Conservation (phyloP, 2,888 invertebrate species). For the Oxytorus armatus region DNA sequence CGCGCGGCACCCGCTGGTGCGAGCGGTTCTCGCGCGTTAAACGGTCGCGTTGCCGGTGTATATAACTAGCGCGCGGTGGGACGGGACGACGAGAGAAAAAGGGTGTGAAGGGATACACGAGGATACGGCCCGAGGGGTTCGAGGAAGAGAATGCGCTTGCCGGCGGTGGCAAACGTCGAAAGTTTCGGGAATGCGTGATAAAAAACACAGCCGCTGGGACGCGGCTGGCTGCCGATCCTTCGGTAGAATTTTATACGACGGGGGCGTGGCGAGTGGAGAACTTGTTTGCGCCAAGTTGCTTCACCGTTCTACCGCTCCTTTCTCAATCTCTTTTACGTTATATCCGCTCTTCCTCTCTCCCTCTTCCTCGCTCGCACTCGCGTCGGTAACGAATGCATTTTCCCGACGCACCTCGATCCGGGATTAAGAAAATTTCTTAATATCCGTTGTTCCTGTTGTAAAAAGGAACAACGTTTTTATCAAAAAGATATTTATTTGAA, state of each 20-base stretch:
- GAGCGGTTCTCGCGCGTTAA: slow-evolving; percentile 51
- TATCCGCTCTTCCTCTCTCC: slow-evolving; percentile 10
- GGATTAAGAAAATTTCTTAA: too few species aligned
- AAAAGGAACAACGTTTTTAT: too few species aligned
- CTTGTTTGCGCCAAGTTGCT: slow-evolving; percentile 62
- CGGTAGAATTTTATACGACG: slow-evolving; percentile 60
- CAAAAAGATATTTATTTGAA: too few species aligned
- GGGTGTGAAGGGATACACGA: slow-evolving; percentile 56
- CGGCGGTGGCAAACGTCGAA: slow-evolving; percentile 61
- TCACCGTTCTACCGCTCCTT: slow-evolving; percentile 22
- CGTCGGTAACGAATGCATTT: too few species aligned
- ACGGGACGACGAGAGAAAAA: neutral
- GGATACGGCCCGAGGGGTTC: slow-evolving; percentile 52
- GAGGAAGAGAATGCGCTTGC: slow-evolving; percentile 37
- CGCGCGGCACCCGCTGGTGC: slow-evolving; percentile 48
- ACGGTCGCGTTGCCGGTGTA: slow-evolving; percentile 39
- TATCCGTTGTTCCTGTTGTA: too few species aligned
- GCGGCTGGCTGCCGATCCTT: slow-evolving; percentile 25
- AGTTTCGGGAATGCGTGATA: slow-evolving; percentile 65
- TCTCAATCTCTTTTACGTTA: slow-evolving; percentile 18
- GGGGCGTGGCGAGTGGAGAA: slow-evolving; percentile 58
- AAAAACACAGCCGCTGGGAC: slow-evolving; percentile 46
- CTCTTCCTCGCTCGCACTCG: slow-evolving; percentile 1
- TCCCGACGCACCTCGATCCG: too few species aligned
- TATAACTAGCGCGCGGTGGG: slow-evolving; percentile 18